Evolutionary conservation across 1,140 invertebrate genomes (phyloP).

Genomic region (Eubasilissa regina): DNA sequence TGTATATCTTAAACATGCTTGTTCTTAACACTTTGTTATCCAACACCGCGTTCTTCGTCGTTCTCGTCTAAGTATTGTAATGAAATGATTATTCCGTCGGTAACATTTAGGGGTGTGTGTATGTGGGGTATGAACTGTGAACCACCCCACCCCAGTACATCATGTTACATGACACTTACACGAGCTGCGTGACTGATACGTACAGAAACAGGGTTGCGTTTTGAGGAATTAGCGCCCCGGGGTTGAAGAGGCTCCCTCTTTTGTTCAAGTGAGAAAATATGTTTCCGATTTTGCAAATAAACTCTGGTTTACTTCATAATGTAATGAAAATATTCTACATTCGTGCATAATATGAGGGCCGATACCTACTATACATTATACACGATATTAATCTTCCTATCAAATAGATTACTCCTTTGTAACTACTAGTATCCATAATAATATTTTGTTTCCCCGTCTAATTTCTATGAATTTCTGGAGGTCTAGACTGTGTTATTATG

Average conservation of each 20-base stretch:
- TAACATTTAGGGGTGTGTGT: constrained; percentile 37
- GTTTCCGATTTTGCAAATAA: background rate
- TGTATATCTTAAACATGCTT: constrained; percentile 18
- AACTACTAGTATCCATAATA: too few species aligned
- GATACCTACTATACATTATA: too few species aligned
- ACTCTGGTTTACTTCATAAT: background rate
- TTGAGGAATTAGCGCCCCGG: constrained; percentile 28
- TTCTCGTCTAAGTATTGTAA: background rate
- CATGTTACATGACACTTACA: constrained; percentile 56
- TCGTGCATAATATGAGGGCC: too few species aligned
- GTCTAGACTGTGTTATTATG: too few species aligned
- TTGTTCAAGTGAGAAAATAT: background rate
- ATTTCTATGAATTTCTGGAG: too few species aligned
- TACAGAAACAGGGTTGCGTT: constrained; percentile 31
- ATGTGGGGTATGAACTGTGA: background rate
- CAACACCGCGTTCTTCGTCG: constrained; percentile 23
- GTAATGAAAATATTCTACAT: too few species aligned
- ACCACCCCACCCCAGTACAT: constrained; percentile 33
- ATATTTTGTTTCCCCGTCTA: too few species aligned
- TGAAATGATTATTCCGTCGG: constrained; percentile 49
- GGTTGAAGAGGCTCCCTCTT: constrained; percentile 42
- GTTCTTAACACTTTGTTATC: constrained; percentile 39
- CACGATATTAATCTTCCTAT: too few species aligned
- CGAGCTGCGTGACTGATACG: constrained; percentile 48
- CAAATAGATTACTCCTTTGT: too few species aligned